Conservation (phyloP, 2,888 invertebrate genomes). For the Osmoderma eremita region DNA sequence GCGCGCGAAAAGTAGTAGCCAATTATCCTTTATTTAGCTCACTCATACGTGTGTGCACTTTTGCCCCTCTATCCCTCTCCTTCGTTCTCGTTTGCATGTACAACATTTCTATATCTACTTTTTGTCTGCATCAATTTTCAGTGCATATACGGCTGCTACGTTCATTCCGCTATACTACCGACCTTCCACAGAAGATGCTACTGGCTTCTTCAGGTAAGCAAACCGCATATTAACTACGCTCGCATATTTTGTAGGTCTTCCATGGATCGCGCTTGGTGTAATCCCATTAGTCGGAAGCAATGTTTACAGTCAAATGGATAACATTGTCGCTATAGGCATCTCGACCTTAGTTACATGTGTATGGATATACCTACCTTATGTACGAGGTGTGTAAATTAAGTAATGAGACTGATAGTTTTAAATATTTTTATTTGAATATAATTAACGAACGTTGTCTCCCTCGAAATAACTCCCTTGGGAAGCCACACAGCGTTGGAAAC, state of each 20-base stretch:
- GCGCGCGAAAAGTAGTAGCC: conserved; percentile 8
- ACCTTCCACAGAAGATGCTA: conserved; percentile 99
- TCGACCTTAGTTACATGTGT: background rate
- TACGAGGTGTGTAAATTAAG: too few relatives aligned
- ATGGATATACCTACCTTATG: too few relatives aligned
- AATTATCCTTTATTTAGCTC: conserved; percentile 19
- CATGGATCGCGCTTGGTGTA: conserved; percentile 42
- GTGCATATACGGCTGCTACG: conserved; percentile 99
- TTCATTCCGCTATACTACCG: conserved; percentile 97
- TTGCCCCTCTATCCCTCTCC: background rate
- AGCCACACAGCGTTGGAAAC: too few relatives aligned
- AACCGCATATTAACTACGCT: conserved; percentile 41
- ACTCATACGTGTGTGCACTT: conserved; percentile 7
- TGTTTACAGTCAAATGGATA: conserved; percentile 34
- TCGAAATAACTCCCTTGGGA: too few relatives aligned
- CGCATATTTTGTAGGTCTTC: conserved; percentile 44
- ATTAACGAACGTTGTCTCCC: too few relatives aligned
- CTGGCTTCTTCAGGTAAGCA: conserved; percentile 91
- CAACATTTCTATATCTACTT: background rate
- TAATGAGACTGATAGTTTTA: too few relatives aligned
- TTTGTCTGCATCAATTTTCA: conserved; percentile 63
- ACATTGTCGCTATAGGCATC: background rate
- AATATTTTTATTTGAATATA: too few relatives aligned
- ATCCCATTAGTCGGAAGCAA: conserved; percentile 38
- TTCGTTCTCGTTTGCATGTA: background rate